Base-by-base conservation (phyloP, 2,797 vertebrate genomes). In the Sandelia bainsii region DNA sequence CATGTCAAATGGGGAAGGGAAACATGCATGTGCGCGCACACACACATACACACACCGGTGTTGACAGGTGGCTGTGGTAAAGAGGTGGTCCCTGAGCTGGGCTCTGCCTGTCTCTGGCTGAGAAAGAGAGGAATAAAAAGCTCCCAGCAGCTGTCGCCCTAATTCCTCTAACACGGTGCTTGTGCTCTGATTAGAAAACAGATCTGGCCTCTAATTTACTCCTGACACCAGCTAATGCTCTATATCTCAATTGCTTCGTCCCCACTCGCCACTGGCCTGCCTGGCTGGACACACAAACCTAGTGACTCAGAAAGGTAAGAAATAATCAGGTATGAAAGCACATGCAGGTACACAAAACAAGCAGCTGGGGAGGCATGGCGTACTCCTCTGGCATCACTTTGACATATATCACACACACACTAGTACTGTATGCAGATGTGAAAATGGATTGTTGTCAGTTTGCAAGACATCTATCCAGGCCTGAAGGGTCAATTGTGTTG, bases 181-280 rank as follows among this genome's bases (percentile, higher is more conserved):
- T 96, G 96, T 97, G 96, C 96, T 96, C 96, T 97, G 96, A 97
- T 98, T 98, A 97, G 97, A 96, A 96, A 96, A 96, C 95, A 95
- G 96, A 96, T 97, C 96, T 95, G 96, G 95, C 95, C 95, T 96
- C 96, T 96, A 96, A 96, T 97, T 98, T 97, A 94, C 95, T 96
- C 94, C 94, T 96, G 96, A 96, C 97, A 96, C 95, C 92, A 91
- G 95, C 94, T 97, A 96, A 96, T 96, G 94, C 93, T 95, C 93
- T 96, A 90, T 96, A 93, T 97, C 96, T 96, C 96, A 96, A 96
- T 97, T 93, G 90, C 79, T 79, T 89, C 71, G 77, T 77, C 84
- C 81, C 72, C 71, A 77, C 76, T 75, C 63, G 39, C 19, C 29
- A 40, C 62, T 29, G 52, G 62, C 62, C 67, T 11, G 57, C 19